A percentile compares a stretch with the other conserved stretches of the same genome.
These are phyloP conservation scores for Ursus arctos DNA, from an alignment of 2,113 vertebrate species.

Conservation along the genomic window DNA sequence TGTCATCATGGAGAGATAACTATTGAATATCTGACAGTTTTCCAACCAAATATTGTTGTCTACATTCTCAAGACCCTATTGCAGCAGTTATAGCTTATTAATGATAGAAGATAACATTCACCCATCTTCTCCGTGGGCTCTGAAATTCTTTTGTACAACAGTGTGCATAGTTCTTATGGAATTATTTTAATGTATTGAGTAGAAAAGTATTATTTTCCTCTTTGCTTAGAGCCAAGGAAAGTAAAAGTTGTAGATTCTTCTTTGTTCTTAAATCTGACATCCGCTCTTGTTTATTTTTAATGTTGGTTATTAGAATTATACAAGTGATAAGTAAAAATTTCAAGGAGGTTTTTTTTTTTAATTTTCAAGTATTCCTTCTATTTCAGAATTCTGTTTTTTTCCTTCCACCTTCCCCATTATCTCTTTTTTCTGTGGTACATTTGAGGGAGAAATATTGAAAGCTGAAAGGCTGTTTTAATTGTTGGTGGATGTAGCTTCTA, in stretches of 20 bases:
- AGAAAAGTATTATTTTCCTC: neutral
- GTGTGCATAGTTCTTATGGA: neutral
- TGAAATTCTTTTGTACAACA: neutral
- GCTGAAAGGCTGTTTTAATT: neutral
- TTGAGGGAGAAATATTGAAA: neutral
- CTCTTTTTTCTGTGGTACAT: neutral
- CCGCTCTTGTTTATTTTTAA: constrained; percentile 14
- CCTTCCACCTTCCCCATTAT: neutral
- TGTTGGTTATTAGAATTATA: constrained; percentile 25
- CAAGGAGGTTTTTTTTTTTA: neutral
- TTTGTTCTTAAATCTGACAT: neutral
- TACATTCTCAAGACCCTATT: neutral
- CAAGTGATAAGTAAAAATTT: neutral
- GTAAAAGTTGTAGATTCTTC: neutral
- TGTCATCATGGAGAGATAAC: neutral
- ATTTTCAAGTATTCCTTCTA: neutral
- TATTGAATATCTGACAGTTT: neutral
- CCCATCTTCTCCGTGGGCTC: neutral
- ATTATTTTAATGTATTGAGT: neutral
- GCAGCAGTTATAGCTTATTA: neutral
- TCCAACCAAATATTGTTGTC: neutral
- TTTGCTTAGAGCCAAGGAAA: neutral
- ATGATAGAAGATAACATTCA: neutral
- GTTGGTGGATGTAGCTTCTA: neutral
- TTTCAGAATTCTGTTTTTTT: neutral